Conservation (phyloP, 2,113 vertebrate genomes). For the Leucosticte australis region DNA sequence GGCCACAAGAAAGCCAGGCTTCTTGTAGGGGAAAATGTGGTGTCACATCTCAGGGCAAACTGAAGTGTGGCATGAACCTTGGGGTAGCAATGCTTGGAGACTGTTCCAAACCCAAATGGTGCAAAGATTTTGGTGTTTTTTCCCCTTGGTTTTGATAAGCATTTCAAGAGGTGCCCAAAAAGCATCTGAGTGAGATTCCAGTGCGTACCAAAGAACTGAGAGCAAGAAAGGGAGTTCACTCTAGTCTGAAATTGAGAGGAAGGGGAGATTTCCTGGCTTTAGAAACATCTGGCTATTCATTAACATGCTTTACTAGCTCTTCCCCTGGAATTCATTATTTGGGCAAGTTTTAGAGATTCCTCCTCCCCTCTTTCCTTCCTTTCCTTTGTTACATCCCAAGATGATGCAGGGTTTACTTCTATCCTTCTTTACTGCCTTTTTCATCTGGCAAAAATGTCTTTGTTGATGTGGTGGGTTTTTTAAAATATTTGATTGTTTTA, state of each 20-base stretch:
- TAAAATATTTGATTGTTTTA: neutral
- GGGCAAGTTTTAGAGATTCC: neutral
- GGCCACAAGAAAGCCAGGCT: neutral
- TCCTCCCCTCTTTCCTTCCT: neutral
- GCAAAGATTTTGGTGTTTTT: neutral
- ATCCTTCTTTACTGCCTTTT: neutral
- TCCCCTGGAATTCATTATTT: neutral
- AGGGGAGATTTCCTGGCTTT: neutral
- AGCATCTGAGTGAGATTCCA: neutral
- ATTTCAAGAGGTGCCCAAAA: neutral
- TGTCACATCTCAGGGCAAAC: neutral
- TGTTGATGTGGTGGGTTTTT: neutral
- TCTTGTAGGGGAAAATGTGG: constrained; percentile 17
- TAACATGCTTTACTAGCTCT: neutral
- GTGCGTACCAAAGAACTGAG: neutral
- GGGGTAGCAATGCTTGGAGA: neutral
- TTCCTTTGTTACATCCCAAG: neutral
- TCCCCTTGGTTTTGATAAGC: neutral
- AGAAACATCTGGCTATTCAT: neutral
- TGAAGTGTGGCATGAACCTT: neutral
- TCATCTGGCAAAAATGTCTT: neutral
- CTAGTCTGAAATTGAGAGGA: neutral
- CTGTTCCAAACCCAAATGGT: neutral
- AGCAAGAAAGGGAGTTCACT: neutral
- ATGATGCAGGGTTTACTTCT: neutral